These are phyloP conservation scores for Hedya salicella DNA, from an alignment of 2,888 invertebrate genomes.

Conservation along the genomic window DNA sequence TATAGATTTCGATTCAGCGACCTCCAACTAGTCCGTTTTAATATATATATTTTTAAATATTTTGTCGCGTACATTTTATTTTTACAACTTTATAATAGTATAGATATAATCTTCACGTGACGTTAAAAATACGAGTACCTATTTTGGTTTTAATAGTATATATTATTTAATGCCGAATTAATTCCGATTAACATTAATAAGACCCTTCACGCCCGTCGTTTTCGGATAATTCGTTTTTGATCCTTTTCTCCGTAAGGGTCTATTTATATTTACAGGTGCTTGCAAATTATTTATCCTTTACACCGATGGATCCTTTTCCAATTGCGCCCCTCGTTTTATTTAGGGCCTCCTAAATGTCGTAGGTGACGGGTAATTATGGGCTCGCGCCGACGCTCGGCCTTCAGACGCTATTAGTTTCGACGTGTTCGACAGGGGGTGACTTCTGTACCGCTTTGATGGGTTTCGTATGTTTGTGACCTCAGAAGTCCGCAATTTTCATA, in stretches of 20 bases:
- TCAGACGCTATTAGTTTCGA: slow-evolving; percentile 23
- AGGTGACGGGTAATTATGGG: slow-evolving; percentile 31
- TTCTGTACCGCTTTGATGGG: neutral
- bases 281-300: slow-evolving; percentile 24
- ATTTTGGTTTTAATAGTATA: no score
- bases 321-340: slow-evolving; percentile 19
- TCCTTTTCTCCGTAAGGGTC: slow-evolving; percentile 1
- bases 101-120: no score
- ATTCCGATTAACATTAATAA: neutral
- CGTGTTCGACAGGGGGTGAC: slow-evolving; percentile 23
- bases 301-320: slow-evolving; percentile 9
- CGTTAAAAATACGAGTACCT: no score
- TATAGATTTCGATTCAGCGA: no score
- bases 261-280: slow-evolving; percentile 17
- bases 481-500: no score
- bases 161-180: no score
- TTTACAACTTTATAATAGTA: no score
- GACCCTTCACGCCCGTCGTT: neutral
- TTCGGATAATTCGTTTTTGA: neutral
- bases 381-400: slow-evolving; percentile 10
- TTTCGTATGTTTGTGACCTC: no score
- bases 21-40: no score
- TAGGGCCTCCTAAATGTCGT: slow-evolving; percentile 23
- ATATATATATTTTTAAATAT: no score
- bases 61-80: no score